phyloP scores from a whole-genome alignment of 2,113 vertebrate species.

The Poicephalus gulielmi region DNA sequence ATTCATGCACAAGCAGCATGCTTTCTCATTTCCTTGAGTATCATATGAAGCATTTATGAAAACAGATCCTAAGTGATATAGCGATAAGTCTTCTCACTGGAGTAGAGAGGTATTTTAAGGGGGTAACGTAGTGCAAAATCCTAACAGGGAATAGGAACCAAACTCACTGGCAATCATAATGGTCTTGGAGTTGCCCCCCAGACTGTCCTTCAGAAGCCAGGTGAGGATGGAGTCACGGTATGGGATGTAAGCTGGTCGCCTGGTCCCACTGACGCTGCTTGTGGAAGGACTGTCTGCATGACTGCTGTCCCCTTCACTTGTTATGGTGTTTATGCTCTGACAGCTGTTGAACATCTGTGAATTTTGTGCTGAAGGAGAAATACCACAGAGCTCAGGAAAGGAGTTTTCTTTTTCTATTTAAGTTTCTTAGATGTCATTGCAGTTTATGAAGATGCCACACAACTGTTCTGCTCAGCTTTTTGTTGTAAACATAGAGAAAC shows the following conservation, averaged over 20 bases:
- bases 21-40: background rate
- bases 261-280: slow-evolving; percentile 19
- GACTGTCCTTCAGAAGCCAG: slow-evolving; percentile 96
- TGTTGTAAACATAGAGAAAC: background rate
- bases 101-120: background rate
- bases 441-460: background rate
- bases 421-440: background rate
- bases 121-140: background rate
- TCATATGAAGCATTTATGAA: background rate
- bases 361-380: slow-evolving; percentile 86
- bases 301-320: slow-evolving; percentile 83
- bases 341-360: slow-evolving; percentile 93
- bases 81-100: background rate
- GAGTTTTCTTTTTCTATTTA: background rate
- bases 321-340: slow-evolving; percentile 89
- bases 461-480: background rate
- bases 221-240: slow-evolving; percentile 97
- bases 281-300: slow-evolving; percentile 70
- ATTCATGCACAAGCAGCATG: background rate
- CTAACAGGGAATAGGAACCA: background rate
- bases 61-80: background rate
- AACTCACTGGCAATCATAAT: slow-evolving; percentile 97
- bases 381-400: background rate
- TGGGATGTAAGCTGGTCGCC: slow-evolving; percentile 88
- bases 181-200: slow-evolving; percentile 96